phyloP scores from a whole-genome alignment of 1,140 invertebrate genomes.

The Cyphomyrmex costatus region DNA sequence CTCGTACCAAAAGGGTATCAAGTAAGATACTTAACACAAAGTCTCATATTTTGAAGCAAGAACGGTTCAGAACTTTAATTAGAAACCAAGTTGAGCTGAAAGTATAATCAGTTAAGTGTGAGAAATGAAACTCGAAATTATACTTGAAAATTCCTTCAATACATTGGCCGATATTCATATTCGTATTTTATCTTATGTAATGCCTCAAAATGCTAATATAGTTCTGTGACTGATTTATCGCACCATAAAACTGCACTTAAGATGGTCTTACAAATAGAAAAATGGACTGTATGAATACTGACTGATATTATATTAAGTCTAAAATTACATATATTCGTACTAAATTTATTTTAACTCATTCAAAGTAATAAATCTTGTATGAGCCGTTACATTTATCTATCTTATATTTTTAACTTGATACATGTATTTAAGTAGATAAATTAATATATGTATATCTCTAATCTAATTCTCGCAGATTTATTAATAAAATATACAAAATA shows the following conservation, averaged over 20 bases:
- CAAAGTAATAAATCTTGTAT: neutral
- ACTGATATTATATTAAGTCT: neutral
- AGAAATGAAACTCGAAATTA: neutral
- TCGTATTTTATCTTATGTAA: too few species aligned
- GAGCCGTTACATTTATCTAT: neutral
- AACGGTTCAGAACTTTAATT: neutral
- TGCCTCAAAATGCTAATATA: too few species aligned
- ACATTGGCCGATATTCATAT: neutral
- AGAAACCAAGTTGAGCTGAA: neutral
- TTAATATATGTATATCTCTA: neutral
- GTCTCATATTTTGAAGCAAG: neutral
- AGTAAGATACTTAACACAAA: neutral
- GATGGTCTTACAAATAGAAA: too few species aligned
- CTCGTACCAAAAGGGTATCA: neutral
- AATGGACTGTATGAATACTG: too few species aligned
- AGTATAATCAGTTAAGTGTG: neutral
- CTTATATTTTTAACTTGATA: neutral
- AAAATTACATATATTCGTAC: neutral
- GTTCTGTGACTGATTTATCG: too few species aligned
- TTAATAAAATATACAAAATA: conserved; percentile 3
- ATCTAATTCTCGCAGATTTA: neutral
- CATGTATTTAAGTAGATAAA: neutral
- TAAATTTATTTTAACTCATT: neutral
- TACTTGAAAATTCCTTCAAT: neutral
- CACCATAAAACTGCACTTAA: too few species aligned